Base-by-base conservation (phyloP, 2,888 invertebrate genomes). In the Blomia tropicalis region DNA sequence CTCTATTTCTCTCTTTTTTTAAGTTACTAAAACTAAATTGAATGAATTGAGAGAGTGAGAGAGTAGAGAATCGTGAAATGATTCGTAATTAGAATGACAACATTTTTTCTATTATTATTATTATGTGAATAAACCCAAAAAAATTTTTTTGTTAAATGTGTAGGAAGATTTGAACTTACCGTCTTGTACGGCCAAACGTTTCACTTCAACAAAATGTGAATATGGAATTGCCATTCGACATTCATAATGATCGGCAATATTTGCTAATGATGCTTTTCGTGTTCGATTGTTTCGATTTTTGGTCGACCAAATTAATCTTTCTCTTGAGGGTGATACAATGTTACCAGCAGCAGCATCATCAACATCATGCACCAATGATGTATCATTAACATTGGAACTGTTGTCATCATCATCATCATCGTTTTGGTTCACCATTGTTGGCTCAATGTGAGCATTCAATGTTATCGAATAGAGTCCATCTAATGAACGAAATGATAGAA, bases 171-270 rank as follows among this genome's bases (percentile, higher is more conserved):
- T 22, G 7, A 11, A 23, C 62, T 41, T 58, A 64, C 64, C 64
- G 32, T 62, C 53, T 47, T 58, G 58, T 4, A 64, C 22, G 41
- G 64, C 62, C 25, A 64, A 43, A 22, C 27, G 27, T 30, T 43
- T 53, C 17, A 32, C 62, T 36, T 47, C 51, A 27, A 30, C 32
- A 31, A 58, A 64, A 43, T 58, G 43, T 30, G 64, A 59, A 27
- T 59, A 54, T 27, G 61, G 62, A 17, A 64, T 62, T n/a, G 56
- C 32, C 17, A 64, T 25, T 44, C 53, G 4, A 29, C 64, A 64
- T n/a, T 64, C 62, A 44, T 62, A 64, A 54, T 62, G 62, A 25
- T 53, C 54, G 27, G 62, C 58, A 29, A 51, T 41, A 32, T 58
- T 31, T 19, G 27, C 27, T 25, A 2, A 23, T n/a, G n/a, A n/a